phyloP scores from a whole-genome alignment of 2,113 vertebrate genomes.

The Rhabdornis inornatus region DNA sequence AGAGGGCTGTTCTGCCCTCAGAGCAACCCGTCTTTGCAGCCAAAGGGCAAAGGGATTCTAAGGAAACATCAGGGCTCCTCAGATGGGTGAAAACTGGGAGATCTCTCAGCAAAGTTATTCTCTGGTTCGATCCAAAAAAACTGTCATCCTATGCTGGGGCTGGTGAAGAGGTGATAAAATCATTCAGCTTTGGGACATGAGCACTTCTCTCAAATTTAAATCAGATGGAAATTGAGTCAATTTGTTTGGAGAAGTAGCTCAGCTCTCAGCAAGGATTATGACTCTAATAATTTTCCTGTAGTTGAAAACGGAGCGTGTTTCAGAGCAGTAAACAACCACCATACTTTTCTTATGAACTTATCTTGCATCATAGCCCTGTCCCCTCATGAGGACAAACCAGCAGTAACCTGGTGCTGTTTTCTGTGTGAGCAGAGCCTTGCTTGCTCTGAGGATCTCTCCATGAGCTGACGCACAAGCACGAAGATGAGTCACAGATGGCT shows the following conservation, averaged over 20 bases:
- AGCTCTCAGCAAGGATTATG: background rate
- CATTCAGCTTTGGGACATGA: conserved; percentile 40
- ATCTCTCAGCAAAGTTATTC: conserved; percentile 9
- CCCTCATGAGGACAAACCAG: background rate
- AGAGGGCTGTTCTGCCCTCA: background rate
- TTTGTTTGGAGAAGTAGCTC: conserved; percentile 24
- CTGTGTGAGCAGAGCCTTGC: background rate
- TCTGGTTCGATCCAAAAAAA: background rate
- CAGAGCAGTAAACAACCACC: background rate
- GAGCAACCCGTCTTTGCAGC: background rate
- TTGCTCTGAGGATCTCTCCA: background rate
- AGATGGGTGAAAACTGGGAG: conserved; percentile 20
- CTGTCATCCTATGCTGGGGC: conserved; percentile 39
- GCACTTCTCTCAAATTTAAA: conserved; percentile 29
- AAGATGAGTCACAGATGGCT: conserved; percentile 50
- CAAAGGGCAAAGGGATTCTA: background rate
- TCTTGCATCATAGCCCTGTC: background rate
- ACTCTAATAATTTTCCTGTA: background rate
- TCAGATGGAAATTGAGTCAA: conserved; percentile 43
- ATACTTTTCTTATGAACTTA: background rate
- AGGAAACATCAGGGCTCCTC: conserved; percentile 16
- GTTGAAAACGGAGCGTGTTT: background rate
- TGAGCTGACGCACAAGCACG: background rate
- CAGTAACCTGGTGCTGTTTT: background rate
- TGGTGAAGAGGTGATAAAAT: conserved; percentile 58